phyloP scores from a whole-genome alignment of 2,888 invertebrate species.

The Trypoxylon attenuatum region DNA sequence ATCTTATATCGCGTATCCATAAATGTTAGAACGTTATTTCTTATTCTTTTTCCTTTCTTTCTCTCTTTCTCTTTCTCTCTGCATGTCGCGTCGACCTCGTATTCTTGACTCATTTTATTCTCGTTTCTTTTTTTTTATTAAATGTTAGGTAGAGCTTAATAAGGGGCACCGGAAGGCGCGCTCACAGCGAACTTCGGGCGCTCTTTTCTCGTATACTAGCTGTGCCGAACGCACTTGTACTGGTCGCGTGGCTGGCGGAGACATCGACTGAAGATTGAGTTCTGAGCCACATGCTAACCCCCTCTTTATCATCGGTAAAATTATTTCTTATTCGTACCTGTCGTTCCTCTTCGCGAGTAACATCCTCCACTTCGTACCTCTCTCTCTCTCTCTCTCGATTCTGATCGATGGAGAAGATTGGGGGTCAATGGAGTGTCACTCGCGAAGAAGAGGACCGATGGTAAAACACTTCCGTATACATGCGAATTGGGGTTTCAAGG shows the following conservation, averaged over 20 bases:
- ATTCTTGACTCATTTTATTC: slow-evolving; percentile 45
- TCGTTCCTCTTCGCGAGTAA: too few relatives aligned
- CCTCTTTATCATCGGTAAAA: too few relatives aligned
- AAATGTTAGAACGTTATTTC: slow-evolving; percentile 66
- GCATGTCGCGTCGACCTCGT: slow-evolving; percentile 40
- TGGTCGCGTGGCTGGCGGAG: slow-evolving; percentile 67
- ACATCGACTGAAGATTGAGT: slow-evolving; percentile 57
- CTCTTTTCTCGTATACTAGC: slow-evolving; percentile 74
- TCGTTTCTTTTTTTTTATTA: slow-evolving; percentile 63
- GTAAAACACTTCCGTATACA: too few relatives aligned
- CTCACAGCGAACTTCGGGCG: slow-evolving; percentile 64
- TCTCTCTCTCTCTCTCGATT: too few relatives aligned
- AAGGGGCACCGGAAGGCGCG: slow-evolving; percentile 61
- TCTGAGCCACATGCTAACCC: too few relatives aligned
- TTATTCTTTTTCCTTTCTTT: slow-evolving; percentile 27
- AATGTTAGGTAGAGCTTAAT: slow-evolving; percentile 72
- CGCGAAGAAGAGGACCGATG: too few relatives aligned
- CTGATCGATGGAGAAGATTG: too few relatives aligned
- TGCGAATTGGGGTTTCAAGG: too few relatives aligned
- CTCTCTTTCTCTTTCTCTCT: slow-evolving; percentile 19
- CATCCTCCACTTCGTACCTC: too few relatives aligned
- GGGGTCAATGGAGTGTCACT: not conserved
- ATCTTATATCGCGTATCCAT: slow-evolving; percentile 66
- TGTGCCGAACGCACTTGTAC: slow-evolving; percentile 75
- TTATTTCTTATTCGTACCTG: too few relatives aligned